Percentiles rank a stretch among this genome's conserved stretches.
Conservation (phyloP, 1,140 invertebrate species). For the Olivierus martensii region DNA sequence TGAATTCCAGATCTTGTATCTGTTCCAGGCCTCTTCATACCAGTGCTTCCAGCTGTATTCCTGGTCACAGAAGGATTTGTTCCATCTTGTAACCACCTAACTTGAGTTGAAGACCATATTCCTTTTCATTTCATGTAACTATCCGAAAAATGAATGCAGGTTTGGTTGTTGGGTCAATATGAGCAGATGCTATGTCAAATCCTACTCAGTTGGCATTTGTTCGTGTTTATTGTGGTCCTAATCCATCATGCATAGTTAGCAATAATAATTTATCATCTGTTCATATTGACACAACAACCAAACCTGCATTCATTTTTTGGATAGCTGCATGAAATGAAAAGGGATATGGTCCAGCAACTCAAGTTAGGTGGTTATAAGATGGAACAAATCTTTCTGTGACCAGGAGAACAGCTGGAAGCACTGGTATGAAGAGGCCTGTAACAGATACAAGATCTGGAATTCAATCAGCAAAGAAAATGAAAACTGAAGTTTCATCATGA, state of each 20-base stretch:
- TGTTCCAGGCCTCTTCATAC: no score
- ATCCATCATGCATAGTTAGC: constrained; percentile 79
- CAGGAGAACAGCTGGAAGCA: no score
- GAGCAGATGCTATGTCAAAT: constrained; percentile 64
- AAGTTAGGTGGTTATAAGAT: constrained; percentile 95
- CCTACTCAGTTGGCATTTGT: constrained; percentile 80
- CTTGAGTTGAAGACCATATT: constrained; percentile 97
- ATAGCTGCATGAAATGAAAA: constrained; percentile 98
- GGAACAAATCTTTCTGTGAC: no score
- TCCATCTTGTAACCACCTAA: constrained; percentile 76
- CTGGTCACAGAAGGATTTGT: no score
- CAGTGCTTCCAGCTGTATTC: no score
- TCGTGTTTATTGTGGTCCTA: constrained; percentile 85
- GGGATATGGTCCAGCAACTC: constrained; percentile 95
- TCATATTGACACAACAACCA: constrained; percentile 87
- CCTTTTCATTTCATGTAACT: constrained; percentile 95
- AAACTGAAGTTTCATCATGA: no score
- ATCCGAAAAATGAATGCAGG: constrained; percentile 98
- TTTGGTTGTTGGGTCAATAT: constrained; percentile 90
- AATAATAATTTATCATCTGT: constrained; percentile 72
- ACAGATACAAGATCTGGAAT: no score
- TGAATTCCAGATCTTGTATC: no score
- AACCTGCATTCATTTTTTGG: constrained; percentile 97
- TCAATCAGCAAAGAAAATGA: no score
- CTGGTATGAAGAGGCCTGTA: no score